These are phyloP conservation scores for Melanophora roralis DNA, from an alignment of 2,888 invertebrate genomes.

Conservation along the genomic window DNA sequence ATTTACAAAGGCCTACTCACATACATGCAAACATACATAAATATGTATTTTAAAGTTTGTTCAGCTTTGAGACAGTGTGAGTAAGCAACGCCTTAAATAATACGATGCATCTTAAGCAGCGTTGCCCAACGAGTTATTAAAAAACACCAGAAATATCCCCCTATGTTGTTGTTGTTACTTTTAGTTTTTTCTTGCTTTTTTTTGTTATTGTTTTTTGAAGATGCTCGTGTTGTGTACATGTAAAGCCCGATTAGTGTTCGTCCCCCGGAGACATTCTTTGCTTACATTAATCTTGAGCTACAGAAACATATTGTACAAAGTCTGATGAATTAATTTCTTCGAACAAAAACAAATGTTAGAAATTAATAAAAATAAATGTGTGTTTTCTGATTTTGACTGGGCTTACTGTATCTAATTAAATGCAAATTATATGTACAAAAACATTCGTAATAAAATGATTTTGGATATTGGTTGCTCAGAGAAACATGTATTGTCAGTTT, in stretches of 20 bases:
- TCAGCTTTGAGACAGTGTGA: too few relatives aligned
- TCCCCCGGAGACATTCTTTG: too few relatives aligned
- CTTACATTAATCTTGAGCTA: too few relatives aligned
- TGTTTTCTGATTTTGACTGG: not conserved
- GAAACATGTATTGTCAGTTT: too few relatives aligned
- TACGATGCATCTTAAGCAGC: constrained; percentile 18
- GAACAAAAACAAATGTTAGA: not conserved
- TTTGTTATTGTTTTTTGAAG: too few relatives aligned
- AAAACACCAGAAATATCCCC: too few relatives aligned
- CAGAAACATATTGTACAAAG: too few relatives aligned
- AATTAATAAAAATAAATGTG: not conserved
- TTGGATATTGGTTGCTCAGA: not conserved
- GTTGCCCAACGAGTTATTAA: not conserved
- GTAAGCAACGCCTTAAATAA: constrained; percentile 23
- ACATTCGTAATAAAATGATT: constrained; percentile 8
- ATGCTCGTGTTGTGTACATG: too few relatives aligned
- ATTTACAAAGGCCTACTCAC: not conserved
- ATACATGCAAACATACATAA: too few relatives aligned
- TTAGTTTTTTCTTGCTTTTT: too few relatives aligned
- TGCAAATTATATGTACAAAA: constrained; percentile 30
- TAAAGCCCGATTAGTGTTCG: too few relatives aligned
- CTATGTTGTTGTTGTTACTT: too few relatives aligned
- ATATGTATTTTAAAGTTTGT: constrained; percentile 15
- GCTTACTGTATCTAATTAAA: constrained; percentile 46
- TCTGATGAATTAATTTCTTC: constrained; percentile 3